Percentiles rank a stretch among this genome's conserved stretches.
phyloP scores from a whole-genome alignment of 2,113 vertebrate species.

The Dicaeum eximium region DNA sequence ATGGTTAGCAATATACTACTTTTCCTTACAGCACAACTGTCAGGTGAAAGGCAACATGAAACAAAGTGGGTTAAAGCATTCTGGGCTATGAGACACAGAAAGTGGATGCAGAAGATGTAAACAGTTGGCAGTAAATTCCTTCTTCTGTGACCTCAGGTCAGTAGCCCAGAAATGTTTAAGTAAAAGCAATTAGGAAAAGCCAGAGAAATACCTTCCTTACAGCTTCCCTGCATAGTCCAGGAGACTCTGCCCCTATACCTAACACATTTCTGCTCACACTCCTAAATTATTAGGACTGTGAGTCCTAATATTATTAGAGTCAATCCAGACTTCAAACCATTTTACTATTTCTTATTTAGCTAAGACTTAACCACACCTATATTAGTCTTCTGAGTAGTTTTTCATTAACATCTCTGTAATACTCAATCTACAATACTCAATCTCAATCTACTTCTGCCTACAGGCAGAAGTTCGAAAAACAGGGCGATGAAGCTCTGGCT shows the following conservation, averaged over 20 bases:
- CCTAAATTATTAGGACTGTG: neutral
- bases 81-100: neutral
- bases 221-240: neutral
- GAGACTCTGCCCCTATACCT: neutral
- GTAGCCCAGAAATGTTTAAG: neutral
- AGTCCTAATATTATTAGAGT: neutral
- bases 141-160: neutral
- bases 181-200: neutral
- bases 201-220: neutral
- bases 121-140: neutral
- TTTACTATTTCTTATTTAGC: neutral
- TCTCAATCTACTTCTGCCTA: too few species aligned
- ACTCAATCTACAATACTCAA: neutral
- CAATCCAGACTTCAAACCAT: neutral
- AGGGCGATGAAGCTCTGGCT: neutral
- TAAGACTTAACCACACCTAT: neutral
- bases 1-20: slow-evolving; percentile 50
- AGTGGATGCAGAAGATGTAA: neutral
- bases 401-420: neutral
- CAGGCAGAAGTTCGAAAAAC: neutral
- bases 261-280: neutral
- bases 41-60: neutral
- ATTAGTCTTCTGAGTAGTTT: neutral
- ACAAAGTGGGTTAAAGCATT: neutral
- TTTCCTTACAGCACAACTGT: neutral